Evolutionary conservation across 2,797 vertebrate genomes (phyloP).

Genomic region (Lepilemur ruficaudatus): DNA sequence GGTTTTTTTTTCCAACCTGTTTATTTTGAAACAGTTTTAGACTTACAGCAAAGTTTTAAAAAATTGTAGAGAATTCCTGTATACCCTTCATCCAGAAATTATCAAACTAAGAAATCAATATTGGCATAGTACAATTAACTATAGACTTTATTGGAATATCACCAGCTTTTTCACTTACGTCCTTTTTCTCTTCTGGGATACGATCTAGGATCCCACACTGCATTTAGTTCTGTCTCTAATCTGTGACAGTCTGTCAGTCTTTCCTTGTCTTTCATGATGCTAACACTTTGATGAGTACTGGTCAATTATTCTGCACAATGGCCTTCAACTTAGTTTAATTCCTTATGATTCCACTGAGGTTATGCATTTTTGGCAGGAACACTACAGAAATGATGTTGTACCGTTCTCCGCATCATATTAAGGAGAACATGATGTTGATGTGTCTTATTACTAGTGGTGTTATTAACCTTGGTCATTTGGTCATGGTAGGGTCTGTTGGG

Average conservation of each 20-base stretch:
- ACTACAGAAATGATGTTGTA: fast-evolving
- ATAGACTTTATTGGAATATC: neutral
- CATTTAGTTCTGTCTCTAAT: neutral
- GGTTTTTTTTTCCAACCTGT: neutral
- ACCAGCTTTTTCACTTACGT: neutral
- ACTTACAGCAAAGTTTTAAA: neutral
- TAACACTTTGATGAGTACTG: neutral
- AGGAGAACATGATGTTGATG: fast-evolving
- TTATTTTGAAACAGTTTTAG: neutral
- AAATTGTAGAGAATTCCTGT: neutral
- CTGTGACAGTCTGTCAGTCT: neutral
- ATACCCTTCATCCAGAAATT: neutral
- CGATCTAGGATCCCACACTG: too few relatives aligned
- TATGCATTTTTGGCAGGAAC: neutral
- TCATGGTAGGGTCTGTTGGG: neutral
- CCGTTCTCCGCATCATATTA: neutral
- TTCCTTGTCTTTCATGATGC: neutral
- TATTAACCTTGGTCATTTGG: neutral
- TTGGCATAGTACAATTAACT: neutral
- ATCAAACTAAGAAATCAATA: neutral
- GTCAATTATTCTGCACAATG: neutral
- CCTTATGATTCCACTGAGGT: neutral
- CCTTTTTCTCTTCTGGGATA: neutral
- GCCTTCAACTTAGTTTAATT: neutral
- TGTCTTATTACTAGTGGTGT: neutral